Evolutionary conservation across 2,797 vertebrate genomes (phyloP), one percentile per base, ranked within the genome.

Genomic region (Meda fulgida): DNA sequence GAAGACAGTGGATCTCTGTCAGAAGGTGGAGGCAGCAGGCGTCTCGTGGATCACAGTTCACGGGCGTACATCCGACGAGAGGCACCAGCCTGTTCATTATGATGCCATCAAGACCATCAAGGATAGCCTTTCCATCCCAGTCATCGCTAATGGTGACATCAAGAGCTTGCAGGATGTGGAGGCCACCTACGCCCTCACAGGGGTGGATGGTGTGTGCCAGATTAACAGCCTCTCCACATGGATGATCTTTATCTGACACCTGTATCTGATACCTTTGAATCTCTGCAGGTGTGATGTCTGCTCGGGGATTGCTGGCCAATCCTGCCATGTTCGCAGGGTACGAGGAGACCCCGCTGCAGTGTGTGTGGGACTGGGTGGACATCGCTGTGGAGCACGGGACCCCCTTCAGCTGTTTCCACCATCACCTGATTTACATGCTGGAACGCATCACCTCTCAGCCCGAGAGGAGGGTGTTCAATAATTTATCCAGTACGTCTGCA

Each of bases 371-470:
- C 93, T 99, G 98, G 98, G 95, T 99, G 93, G 95, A 99, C 89
- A 94, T 97, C 69, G 94, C 98, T 76, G 87, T 97, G 79, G 95
- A 97, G 81, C 97, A 97, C 1, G 98, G 98, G 82, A 99, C 97
- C 72, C 96, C 97, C 4, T 99, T 97, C 89, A 96, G 96, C 0
- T 99, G 97, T 91, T 98, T 99, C 90, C 98, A 99, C 92, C 98
- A 99, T 67, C 98, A 99, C 91, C 96, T 99, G 66, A 98, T 98
- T 90, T 99, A 99, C 93, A 99, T 99, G 98, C 94, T 99, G 93
- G 98, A 99, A 91, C 96, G 94, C 51, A 95, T 99, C 88, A 97
- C 95, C 88, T 99, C 98, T 81, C 97, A 96, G 89, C 97, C 98
- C 36, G 98, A 99, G 91, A 97, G 97, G 86, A 98, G 94, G 86